Conservation (phyloP, 2,113 vertebrate species). For the Sorex araneus region DNA sequence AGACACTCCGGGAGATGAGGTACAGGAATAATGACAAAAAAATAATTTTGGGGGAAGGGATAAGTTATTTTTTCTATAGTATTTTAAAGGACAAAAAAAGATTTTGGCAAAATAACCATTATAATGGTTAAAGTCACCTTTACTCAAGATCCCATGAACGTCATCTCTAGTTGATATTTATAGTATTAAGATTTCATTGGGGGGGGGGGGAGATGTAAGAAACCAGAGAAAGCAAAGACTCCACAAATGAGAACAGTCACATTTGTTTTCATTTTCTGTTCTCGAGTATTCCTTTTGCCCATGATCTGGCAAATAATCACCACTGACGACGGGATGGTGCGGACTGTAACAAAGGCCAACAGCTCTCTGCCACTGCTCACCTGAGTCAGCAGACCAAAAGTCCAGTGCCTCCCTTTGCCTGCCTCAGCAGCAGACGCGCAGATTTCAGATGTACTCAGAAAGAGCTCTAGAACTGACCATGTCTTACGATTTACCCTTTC, state of each 20-base stretch:
- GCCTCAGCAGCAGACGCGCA: background rate
- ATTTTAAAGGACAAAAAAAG: background rate
- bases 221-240: background rate
- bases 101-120: background rate
- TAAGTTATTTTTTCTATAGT: background rate
- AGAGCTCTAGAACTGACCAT: background rate
- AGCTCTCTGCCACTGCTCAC: background rate
- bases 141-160: background rate
- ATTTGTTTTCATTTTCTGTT: slow-evolving; percentile 14
- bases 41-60: background rate
- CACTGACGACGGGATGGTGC: background rate
- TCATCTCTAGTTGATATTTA: background rate
- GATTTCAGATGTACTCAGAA: background rate
- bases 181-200: slow-evolving; percentile 35
- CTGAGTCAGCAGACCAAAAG: background rate
- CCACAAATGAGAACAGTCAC: background rate
- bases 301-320: slow-evolving; percentile 1
- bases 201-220: too few species aligned
- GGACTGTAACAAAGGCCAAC: background rate
- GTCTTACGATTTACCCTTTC: background rate
- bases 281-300: background rate
- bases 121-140: background rate
- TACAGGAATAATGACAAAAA: slow-evolving; percentile 8
- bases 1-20: background rate
- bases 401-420: background rate